phyloP scores from a whole-genome alignment of 2,888 invertebrate species.

The Mactromeris polynyma region DNA sequence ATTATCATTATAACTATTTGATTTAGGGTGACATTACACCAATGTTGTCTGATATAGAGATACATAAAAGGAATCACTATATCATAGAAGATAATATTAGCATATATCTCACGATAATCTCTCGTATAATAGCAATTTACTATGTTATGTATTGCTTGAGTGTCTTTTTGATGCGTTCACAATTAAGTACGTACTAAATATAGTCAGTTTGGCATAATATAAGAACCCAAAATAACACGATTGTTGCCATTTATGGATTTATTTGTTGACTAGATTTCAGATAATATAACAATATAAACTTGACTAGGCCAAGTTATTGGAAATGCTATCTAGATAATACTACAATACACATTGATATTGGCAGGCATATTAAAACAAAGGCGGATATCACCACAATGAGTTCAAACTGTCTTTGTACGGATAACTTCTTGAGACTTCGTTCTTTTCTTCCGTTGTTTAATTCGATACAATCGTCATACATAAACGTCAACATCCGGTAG shows the following conservation, averaged over 20 bases:
- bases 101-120: too few species aligned
- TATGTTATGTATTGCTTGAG: too few species aligned
- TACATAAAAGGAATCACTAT: too few species aligned
- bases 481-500: conserved; percentile 79
- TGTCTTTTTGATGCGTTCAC: too few species aligned
- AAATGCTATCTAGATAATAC: conserved; percentile 26
- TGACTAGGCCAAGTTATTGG: background rate
- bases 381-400: conserved; percentile 47
- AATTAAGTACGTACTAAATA: too few species aligned
- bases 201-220: background rate
- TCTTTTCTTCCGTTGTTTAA: conserved; percentile 66
- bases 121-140: too few species aligned
- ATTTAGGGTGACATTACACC: too few species aligned
- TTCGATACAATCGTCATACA: conserved; percentile 78
- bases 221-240: background rate
- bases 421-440: conserved; percentile 43
- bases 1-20: too few species aligned
- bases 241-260: background rate
- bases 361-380: conserved; percentile 52
- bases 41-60: too few species aligned
- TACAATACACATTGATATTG: conserved; percentile 30
- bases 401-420: conserved; percentile 56
- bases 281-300: conserved; percentile 2
- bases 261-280: background rate
- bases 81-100: too few species aligned